phyloP scores from a whole-genome alignment of 2,113 vertebrate species.

The Misgurnus anguillicaudatus region DNA sequence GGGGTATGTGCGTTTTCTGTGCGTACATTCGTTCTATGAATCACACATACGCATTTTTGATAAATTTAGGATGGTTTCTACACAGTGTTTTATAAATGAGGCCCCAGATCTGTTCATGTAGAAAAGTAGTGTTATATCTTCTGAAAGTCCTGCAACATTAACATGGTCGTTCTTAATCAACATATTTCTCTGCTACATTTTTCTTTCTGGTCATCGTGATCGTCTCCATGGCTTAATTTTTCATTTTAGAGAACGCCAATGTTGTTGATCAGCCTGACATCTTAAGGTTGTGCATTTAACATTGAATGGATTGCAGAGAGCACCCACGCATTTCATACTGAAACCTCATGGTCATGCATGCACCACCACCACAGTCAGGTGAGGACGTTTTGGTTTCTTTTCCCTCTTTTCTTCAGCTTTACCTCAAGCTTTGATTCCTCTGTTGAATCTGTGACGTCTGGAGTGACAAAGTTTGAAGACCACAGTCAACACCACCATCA shows the following conservation, averaged over 20 bases:
- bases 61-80: too few relatives aligned
- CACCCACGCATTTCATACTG: not conserved
- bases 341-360: slow-evolving; percentile 27
- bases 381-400: slow-evolving; percentile 28
- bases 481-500: slow-evolving; percentile 61
- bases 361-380: not conserved
- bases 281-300: not conserved
- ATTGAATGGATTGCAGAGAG: not conserved
- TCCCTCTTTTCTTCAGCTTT: not conserved
- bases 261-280: not conserved
- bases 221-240: too few relatives aligned
- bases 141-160: too few relatives aligned
- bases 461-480: slow-evolving; percentile 60
- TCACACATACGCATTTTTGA: too few relatives aligned
- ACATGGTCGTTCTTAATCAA: too few relatives aligned
- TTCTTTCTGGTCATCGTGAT: too few relatives aligned
- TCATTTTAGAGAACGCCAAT: not conserved
- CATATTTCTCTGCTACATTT: too few relatives aligned
- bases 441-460: slow-evolving; percentile 55
- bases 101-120: too few relatives aligned
- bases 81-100: too few relatives aligned
- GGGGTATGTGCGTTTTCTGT: too few relatives aligned
- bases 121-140: too few relatives aligned
- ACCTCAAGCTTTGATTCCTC: slow-evolving; percentile 65
- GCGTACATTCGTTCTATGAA: too few relatives aligned